phyloP scores from a whole-genome alignment of 2,113 vertebrate genomes.

The Sus scrofa region T2T-Sscrofa CM000824.6:72770001-72770500 shows the following conservation, averaged over 20 bases:
- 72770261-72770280: background rate
- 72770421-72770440: background rate
- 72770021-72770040: background rate
- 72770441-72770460: background rate
- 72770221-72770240: background rate
- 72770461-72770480: background rate
- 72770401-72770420: background rate
- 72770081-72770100: background rate
- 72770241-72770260: slow-evolving; percentile 31
- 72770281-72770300: background rate
- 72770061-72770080: background rate
- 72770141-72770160: background rate
- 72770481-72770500: background rate
- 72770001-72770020: background rate
- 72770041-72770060: background rate
- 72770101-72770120: background rate
- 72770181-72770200: background rate
- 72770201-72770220: slow-evolving; percentile 18
- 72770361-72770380: background rate
- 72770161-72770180: background rate
- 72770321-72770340: background rate
- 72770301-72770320: slow-evolving; percentile 40
- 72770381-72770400: background rate
- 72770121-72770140: background rate
- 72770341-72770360: background rate